These are phyloP conservation scores for Colaptes auratus DNA, from an alignment of 2,113 vertebrate genomes.

Conservation along the genomic window DNA sequence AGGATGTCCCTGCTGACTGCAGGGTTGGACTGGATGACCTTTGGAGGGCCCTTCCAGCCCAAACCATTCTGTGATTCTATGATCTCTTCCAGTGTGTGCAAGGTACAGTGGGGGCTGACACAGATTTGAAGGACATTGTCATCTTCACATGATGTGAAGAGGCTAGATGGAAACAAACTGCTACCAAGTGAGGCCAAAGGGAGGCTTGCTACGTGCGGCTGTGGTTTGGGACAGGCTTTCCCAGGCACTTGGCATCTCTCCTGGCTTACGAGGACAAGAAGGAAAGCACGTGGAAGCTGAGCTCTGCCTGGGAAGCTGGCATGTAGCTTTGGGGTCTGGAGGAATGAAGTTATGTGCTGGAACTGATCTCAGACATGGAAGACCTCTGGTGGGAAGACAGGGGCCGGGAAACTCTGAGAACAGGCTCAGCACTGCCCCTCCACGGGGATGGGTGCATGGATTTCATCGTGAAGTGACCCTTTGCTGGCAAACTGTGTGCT, in stretches of 20 bases:
- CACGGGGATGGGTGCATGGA: background rate
- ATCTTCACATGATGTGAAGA: background rate
- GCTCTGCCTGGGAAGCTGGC: background rate
- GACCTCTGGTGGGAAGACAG: background rate
- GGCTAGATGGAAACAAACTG: background rate
- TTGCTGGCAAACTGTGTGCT: background rate
- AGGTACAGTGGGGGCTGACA: background rate
- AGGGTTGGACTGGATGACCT: too few relatives aligned
- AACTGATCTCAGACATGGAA: background rate
- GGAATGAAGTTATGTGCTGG: conserved; percentile 3
- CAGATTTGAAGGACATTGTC: background rate
- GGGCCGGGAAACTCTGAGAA: background rate
- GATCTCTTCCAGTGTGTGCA: background rate
- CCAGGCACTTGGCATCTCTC: background rate
- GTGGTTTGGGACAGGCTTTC: background rate
- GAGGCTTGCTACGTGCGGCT: background rate
- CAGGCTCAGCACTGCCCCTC: background rate
- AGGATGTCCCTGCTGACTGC: too few relatives aligned
- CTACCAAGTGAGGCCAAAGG: background rate
- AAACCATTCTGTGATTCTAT: too few relatives aligned
- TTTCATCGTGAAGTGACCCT: background rate
- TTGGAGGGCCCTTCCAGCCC: too few relatives aligned
- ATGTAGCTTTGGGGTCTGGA: background rate
- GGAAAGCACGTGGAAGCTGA: background rate
- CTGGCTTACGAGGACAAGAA: background rate